Evolutionary conservation across 2,888 invertebrate genomes (phyloP), one percentile per base, ranked within the genome.

Genomic region (Epicampocera succincta): DNA sequence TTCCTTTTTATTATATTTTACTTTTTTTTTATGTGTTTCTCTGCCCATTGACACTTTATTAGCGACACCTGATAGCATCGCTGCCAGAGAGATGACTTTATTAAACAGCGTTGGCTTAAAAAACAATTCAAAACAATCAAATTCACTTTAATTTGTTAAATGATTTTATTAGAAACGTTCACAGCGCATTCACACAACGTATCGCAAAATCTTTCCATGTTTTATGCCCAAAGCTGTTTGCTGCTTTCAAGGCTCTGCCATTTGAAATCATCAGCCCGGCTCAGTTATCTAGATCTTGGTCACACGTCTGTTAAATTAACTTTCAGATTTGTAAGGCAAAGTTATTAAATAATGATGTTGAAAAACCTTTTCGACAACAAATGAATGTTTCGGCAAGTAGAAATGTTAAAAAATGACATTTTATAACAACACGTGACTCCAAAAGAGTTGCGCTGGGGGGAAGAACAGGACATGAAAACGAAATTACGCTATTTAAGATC

Each of bases 211-310:
- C 54, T 54, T 72, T 58, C 46, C 63, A 61, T 69, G 25, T 19
- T 44, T 33, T 38, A 61, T 78, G 56, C 61, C 76, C 79, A 61
- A 68, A 75, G 66, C n/a, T 50, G 9, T 66, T 19, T 40, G 9
- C 25, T 46, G 1, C 12, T 8, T 50, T 11, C 42, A 1, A 19
- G 15, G 48, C 56, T 40, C 48, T 54, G 48, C 12, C 2, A 44
- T 17, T 19, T 33, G 38, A 17, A 44, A 29, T 4, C 29, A 29
- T 29, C 6, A 33, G 38, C 15, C 54, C 60, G 69, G 68, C 69
- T 69, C 69, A 29, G 54, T 83, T 85, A 85, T 85, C 85, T 81
- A 83, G 85, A 85, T 85, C 79, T 79, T 38, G 80, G 84, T 77
- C 85, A 84, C 83, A 84, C 84, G 85, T 80, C 85, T 75, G 56